These are phyloP conservation scores for Hybognathus amarus DNA, from an alignment of 2,797 vertebrate species.

Conservation along the genomic window DNA sequence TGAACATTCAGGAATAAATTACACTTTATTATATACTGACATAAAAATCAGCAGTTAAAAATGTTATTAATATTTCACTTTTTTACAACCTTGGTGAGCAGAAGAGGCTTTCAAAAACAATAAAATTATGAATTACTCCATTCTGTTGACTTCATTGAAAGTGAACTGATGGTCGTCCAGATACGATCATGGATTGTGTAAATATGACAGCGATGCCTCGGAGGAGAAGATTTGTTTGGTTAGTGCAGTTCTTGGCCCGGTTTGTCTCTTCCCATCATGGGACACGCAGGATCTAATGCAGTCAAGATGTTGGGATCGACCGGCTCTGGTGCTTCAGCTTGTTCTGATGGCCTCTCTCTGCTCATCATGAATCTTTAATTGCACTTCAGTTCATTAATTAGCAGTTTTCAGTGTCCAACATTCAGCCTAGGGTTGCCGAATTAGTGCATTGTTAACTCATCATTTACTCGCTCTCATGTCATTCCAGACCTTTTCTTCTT, in stretches of 20 bases:
- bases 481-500: background rate
- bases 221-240: constrained; percentile 43
- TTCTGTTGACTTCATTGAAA: background rate
- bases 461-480: background rate
- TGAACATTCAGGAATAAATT: too few species aligned
- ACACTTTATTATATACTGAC: too few species aligned
- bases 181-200: constrained; percentile 53
- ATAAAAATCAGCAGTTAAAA: too few species aligned
- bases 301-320: constrained; percentile 51
- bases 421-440: background rate
- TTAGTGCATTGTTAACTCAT: background rate
- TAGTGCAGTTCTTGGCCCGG: constrained; percentile 11
- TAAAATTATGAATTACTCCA: background rate
- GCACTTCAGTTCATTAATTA: background rate
- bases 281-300: constrained; percentile 53
- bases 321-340: background rate
- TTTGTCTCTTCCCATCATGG: constrained; percentile 25
- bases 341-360: background rate
- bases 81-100: background rate
- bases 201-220: constrained; percentile 43
- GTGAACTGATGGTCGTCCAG: background rate
- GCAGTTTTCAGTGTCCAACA: background rate
- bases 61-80: background rate
- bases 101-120: background rate
- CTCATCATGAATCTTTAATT: background rate